Conservation (phyloP, 35 echinoderm and acorn worm species). For the Amphiura filiformis region DNA sequence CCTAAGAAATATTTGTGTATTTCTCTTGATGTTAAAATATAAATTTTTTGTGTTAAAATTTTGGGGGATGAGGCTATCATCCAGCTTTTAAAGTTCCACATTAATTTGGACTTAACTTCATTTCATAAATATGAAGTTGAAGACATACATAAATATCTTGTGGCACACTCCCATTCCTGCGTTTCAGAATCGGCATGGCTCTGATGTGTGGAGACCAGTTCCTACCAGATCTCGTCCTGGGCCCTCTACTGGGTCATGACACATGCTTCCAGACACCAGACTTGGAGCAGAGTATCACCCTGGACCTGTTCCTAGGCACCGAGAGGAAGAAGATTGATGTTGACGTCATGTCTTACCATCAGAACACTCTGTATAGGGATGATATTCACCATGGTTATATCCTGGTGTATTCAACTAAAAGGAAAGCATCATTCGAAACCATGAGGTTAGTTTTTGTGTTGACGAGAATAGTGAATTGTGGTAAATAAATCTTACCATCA, state of each 20-base stretch:
- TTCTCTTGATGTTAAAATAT: no score
- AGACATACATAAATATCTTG: no score
- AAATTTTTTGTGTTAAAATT: no score
- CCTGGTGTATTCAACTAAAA: constrained; percentile 70
- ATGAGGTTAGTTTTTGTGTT: constrained; percentile 42
- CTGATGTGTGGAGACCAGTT: constrained; percentile 79
- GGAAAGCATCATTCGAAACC: constrained; percentile 73
- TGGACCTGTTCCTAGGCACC: constrained; percentile 76
- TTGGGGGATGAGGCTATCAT: no score
- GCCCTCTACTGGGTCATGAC: constrained; percentile 63
- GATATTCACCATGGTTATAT: constrained; percentile 83
- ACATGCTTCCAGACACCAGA: constrained; percentile 44
- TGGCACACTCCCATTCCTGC: no score
- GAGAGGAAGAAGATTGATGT: constrained; percentile 77
- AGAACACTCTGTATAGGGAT: constrained; percentile 29
- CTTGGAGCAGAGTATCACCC: constrained; percentile 43
- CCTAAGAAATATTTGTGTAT: no score
- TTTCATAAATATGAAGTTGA: no score
- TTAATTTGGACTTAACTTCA: no score
- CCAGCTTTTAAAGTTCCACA: no score
- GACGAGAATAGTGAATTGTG: background rate
- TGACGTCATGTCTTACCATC: constrained; percentile 75
- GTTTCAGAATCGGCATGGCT: constrained; percentile 61
- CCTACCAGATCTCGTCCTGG: constrained; percentile 64
- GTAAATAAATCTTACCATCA: background rate